Conservation (phyloP, 2,113 vertebrate species). For the Perca fluviatilis region DNA sequence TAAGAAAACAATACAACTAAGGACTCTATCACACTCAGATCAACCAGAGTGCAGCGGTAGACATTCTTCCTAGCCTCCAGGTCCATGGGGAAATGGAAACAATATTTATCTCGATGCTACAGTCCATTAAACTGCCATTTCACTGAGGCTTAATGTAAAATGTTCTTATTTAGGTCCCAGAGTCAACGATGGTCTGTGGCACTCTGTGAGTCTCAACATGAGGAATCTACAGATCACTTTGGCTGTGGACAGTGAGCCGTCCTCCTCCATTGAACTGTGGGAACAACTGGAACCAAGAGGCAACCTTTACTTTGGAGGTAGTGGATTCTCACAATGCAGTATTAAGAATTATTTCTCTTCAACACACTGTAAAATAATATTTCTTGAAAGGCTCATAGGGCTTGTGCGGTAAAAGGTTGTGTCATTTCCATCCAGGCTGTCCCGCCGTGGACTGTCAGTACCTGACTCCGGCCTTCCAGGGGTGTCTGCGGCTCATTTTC, state of each 20-base stretch:
- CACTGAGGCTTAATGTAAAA: not conserved
- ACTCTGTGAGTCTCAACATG: conserved; percentile 89
- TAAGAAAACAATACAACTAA: not conserved
- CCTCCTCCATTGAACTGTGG: conserved; percentile 86
- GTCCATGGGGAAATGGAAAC: not conserved
- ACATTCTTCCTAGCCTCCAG: not conserved
- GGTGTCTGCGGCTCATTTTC: conserved; percentile 95
- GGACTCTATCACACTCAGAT: not conserved
- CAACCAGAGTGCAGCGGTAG: not conserved
- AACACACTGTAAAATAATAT: not conserved
- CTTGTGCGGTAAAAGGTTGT: not conserved
- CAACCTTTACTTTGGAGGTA: conserved; percentile 94
- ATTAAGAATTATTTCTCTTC: not conserved
- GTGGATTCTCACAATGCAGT: conserved; percentile 8
- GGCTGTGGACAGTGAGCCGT: conserved; percentile 88
- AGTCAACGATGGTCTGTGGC: conserved; percentile 95
- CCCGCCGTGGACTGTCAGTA: conserved; percentile 88
- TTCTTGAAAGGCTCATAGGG: not conserved
- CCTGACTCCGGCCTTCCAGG: conserved; percentile 92
- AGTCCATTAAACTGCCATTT: not conserved
- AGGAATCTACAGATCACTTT: conserved; percentile 88
- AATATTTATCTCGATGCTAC: not conserved
- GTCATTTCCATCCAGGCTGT: conserved; percentile 86
- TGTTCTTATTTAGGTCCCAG: conserved; percentile 82
- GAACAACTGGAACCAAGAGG: conserved; percentile 88